Evolutionary conservation across 1,140 invertebrate species (phyloP), one percentile per base, ranked within the genome.

Genomic region (Trichonephila clavipes): DNA sequence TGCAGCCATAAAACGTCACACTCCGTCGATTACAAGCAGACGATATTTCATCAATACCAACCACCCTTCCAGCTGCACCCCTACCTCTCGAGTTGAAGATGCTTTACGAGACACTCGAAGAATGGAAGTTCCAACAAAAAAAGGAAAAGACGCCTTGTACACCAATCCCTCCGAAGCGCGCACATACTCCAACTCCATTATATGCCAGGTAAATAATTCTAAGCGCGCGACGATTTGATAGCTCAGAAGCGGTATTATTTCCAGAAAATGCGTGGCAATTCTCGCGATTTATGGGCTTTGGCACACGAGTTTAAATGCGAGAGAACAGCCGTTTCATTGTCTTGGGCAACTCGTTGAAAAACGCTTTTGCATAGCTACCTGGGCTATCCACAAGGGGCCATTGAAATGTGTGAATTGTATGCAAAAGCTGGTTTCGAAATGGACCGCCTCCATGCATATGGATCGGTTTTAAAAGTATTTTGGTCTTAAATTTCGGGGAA

Each of bases 101-200:
- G 51, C 64, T 89, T 89, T 89, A 89, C 66, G 88, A 72, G 88
- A 58, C 88, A 89, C 40, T 40, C 88, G 14, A 89, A 89, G 88
- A 89, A 89, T 89, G 64, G 88, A 89, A 72, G 58, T 34, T 21
- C 5, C 51, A 24, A 58, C n/a, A 58, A 59, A n/a, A 16, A 85
- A 59, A 85, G 4, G 19, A 58, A 58, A 19, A 24, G 21, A 28
- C 58, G 14, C n/a, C 58, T n/a, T 62, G 18, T 16, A 87, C 59
- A 40, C 81, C 81, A 62, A 64, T 64, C 62, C 21, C 14, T 58
- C 19, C 19, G 19, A 16, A 19, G 81, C 81, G 4, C 44, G 12
- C 66, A 72, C 82, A 24, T 58, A 85, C 69, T 16, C 69, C 14
- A 34, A 14, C 24, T 16, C 12, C 5, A 69, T 24, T 28, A 28